A percentile compares a stretch with the other conserved stretches of the same genome.
These are phyloP conservation scores for Theonella swinhoei DNA, from an alignment of 37 sponge, comb jelly and placozoan genomes.

Conservation along the genomic window DNA sequence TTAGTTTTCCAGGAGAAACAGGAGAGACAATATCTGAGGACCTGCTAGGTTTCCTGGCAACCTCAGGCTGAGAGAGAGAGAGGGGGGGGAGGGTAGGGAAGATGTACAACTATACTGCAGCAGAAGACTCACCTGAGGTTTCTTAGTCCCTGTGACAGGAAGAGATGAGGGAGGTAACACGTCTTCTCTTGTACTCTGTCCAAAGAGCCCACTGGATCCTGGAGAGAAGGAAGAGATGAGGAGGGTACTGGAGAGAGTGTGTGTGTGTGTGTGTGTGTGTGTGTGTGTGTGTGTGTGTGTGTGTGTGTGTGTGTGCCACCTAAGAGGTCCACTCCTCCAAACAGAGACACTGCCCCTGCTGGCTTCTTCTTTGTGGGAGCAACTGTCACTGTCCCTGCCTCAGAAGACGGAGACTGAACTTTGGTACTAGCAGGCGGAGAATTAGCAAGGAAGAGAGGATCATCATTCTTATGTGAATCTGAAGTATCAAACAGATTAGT, in stretches of 20 bases:
- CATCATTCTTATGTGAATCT: too few relatives aligned
- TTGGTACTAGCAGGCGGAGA: too few relatives aligned
- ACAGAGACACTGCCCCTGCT: conserved; percentile 70
- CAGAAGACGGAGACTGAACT: too few relatives aligned
- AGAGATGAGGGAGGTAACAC: not conserved
- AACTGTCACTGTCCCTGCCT: too few relatives aligned
- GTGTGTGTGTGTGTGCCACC: too few relatives aligned
- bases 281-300: too few relatives aligned
- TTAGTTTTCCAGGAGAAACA: not conserved
- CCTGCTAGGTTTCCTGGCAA: conserved; percentile 19
- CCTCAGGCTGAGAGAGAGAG: conserved; percentile 18
- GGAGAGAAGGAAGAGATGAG: not conserved
- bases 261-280: too few relatives aligned
- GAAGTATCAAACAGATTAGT: too few relatives aligned
- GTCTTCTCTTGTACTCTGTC: not conserved
- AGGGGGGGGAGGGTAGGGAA: not conserved
- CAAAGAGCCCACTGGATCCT: not conserved
- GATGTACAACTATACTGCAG: too few relatives aligned
- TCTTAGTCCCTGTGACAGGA: not conserved
- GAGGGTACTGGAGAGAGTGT: not conserved
- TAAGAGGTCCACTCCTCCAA: conserved; percentile 63
- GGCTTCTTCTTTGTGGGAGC: conserved; percentile 52
- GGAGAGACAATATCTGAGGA: not conserved
- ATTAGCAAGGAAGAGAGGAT: too few relatives aligned
- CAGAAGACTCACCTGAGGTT: not conserved